phyloP scores from a whole-genome alignment of 2,888 invertebrate species.

The Thalpophila matura region DNA sequence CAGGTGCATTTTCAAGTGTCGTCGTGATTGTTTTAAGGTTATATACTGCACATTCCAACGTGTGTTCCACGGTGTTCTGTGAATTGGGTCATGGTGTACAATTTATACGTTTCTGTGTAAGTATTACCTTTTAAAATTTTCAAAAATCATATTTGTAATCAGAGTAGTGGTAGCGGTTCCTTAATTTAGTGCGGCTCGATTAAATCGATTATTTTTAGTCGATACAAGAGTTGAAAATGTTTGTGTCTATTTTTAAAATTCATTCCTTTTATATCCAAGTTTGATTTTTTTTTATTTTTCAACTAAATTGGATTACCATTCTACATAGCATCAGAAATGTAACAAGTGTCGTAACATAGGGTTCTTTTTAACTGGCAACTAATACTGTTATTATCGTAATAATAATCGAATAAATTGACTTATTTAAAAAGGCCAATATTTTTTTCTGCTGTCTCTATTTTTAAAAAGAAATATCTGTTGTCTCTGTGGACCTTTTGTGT shows the following conservation, averaged over 20 bases:
- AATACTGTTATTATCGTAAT: background rate
- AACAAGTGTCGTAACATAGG: conserved; percentile 23
- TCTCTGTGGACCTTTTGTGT: background rate
- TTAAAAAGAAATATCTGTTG: background rate
- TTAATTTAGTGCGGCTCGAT: conserved; percentile 46
- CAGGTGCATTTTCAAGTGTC: conserved; percentile 54
- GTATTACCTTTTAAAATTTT: conserved; percentile 48
- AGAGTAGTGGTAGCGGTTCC: conserved; percentile 29
- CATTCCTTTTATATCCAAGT: conserved; percentile 8
- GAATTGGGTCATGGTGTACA: conserved; percentile 72
- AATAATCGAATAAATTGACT: conserved; percentile 1
- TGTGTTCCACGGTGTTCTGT: conserved; percentile 70
- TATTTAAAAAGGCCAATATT: conserved; percentile 6
- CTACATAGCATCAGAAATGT: conserved; percentile 21
- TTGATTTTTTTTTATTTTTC: conserved; percentile 4
- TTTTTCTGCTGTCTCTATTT: background rate
- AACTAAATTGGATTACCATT: conserved; percentile 28
- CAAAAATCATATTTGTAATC: conserved; percentile 38
- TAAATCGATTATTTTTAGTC: conserved; percentile 57
- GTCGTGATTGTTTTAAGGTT: conserved; percentile 69
- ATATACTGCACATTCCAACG: conserved; percentile 64
- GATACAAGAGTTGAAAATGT: conserved; percentile 27
- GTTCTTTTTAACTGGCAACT: conserved; percentile 25
- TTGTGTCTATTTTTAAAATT: conserved; percentile 32
- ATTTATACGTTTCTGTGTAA: conserved; percentile 61